A percentile compares a stretch with the other conserved stretches of the same genome.
phyloP scores from a whole-genome alignment of 1,140 invertebrate species.

The Sinonovacula constricta region DNA sequence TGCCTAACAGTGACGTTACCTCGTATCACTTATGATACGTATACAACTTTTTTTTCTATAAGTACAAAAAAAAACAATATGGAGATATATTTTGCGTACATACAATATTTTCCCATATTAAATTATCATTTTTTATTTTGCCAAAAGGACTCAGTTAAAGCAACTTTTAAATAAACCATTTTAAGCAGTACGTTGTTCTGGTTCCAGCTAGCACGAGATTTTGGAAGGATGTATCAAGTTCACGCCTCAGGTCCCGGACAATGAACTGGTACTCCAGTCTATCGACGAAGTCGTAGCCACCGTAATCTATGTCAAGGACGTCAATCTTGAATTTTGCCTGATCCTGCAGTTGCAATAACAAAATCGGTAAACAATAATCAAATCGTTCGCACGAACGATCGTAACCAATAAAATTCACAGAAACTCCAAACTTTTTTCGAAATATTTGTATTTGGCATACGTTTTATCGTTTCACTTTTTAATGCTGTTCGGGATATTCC shows the following conservation, averaged over 20 bases:
- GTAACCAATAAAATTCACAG: not conserved
- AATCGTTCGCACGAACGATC: not conserved
- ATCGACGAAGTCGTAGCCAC: conserved; percentile 59
- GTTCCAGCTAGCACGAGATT: conserved; percentile 55
- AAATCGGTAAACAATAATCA: not conserved
- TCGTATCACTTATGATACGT: too few species aligned
- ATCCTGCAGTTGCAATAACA: conserved; percentile 46
- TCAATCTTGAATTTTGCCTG: conserved; percentile 63
- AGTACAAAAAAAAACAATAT: too few species aligned
- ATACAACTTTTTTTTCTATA: too few species aligned
- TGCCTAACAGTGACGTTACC: too few species aligned
- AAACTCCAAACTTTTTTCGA: not conserved
- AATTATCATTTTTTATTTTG: too few species aligned
- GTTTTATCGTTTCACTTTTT: not conserved
- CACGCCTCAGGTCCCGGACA: conserved; percentile 34
- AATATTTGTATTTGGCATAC: not conserved
- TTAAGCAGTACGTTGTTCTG: conserved; percentile 57
- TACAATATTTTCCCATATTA: too few species aligned
- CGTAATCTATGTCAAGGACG: conserved; percentile 56
- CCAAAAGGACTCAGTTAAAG: too few species aligned
- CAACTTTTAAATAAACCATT: too few species aligned
- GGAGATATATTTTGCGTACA: too few species aligned
- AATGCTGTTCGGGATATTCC: too few species aligned
- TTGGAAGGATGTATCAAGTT: conserved; percentile 54
- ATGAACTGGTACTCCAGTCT: conserved; percentile 61